Conservation (phyloP, 2,888 invertebrate genomes). For the Lysandra coridon region DNA sequence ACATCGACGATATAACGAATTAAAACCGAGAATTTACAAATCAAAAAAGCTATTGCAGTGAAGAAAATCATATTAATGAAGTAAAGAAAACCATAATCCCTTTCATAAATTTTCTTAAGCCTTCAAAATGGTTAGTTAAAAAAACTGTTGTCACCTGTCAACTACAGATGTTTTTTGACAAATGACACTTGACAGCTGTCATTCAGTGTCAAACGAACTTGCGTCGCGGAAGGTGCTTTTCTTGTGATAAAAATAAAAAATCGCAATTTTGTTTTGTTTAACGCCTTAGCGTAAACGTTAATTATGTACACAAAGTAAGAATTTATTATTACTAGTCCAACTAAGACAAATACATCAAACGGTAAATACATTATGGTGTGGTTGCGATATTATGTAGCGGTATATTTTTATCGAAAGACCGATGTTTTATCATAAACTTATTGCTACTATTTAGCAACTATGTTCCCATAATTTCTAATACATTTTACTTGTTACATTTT, state of each 20-base stretch:
- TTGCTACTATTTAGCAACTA: constrained; percentile 3
- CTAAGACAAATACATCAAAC: constrained; percentile 9
- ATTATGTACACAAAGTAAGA: neutral
- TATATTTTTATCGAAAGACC: constrained; percentile 32
- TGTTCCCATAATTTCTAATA: neutral
- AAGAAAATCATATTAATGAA: too few species aligned
- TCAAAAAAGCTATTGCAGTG: neutral
- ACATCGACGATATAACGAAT: too few species aligned
- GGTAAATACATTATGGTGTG: constrained; percentile 21
- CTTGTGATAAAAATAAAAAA: constrained; percentile 17
- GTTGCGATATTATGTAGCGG: constrained; percentile 25
- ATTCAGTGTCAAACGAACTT: constrained; percentile 9
- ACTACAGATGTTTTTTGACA: neutral
- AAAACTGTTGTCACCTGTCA: neutral
- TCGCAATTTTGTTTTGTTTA: constrained; percentile 16
- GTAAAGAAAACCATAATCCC: too few species aligned
- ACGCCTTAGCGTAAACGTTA: neutral
- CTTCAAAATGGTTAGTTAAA: neutral
- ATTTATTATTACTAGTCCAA: neutral
- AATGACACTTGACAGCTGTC: neutral
- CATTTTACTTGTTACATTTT: neutral
- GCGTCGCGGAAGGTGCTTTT: neutral
- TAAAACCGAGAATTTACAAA: too few species aligned
- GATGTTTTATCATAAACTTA: constrained; percentile 26
- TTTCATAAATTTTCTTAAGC: neutral